Evolutionary conservation across 2,888 invertebrate genomes (phyloP).

Genomic region (Drosophila glabriapex): DNA sequence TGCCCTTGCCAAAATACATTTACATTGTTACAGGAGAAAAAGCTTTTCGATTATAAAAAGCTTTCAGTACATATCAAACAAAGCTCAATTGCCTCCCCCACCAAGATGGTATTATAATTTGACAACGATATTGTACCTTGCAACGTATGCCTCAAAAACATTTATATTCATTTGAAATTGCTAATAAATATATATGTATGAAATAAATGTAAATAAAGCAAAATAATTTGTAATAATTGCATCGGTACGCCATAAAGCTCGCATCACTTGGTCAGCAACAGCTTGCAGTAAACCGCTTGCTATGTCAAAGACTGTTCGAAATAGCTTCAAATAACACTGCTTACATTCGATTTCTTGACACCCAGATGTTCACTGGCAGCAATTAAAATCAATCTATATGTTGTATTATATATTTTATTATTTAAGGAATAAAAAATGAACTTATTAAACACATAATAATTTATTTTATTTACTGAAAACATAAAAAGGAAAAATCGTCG

Average conservation of each 20-base stretch:
- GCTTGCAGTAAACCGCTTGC: not conserved
- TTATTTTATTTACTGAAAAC: not conserved
- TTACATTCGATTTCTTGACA: not conserved
- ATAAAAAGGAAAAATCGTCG: not conserved
- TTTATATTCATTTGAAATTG: not conserved
- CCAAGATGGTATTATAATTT: not conserved
- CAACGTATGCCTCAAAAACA: not conserved
- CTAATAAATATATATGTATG: not conserved
- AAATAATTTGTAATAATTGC: not conserved
- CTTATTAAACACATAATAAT: not conserved
- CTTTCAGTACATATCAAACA: conserved; percentile 3
- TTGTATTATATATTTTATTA: not conserved
- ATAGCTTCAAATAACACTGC: not conserved
- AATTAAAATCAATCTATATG: not conserved
- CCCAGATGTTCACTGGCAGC: not conserved
- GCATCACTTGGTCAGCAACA: not conserved
- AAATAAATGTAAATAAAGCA: not conserved
- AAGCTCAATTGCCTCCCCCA: not conserved
- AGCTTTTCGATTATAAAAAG: conserved; percentile 23
- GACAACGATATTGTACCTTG: too few relatives aligned
- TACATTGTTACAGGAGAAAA: conserved; percentile 6
- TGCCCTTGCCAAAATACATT: conserved; percentile 7
- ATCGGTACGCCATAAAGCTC: not conserved
- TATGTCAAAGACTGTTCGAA: not conserved
- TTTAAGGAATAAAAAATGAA: not conserved